Conservation (phyloP, 2,797 vertebrate species). For the Percopsis omiscomaycus region DNA sequence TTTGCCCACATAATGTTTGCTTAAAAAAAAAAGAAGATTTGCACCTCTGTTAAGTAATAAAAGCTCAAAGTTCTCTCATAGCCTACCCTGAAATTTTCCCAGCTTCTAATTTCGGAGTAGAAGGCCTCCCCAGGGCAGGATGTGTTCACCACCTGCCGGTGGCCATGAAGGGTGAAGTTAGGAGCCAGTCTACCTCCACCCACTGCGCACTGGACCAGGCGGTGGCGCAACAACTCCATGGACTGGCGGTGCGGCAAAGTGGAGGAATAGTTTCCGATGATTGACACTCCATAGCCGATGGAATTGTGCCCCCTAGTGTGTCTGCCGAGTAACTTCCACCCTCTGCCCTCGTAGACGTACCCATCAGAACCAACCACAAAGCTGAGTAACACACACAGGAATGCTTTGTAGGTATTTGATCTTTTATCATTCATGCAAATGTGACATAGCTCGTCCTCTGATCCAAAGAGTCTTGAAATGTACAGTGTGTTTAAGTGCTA, state of each 20-base stretch:
- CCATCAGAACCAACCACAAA: slow-evolving; percentile 89
- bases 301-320: slow-evolving; percentile 84
- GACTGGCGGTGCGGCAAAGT: slow-evolving; percentile 64
- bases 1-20: no score
- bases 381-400: slow-evolving; percentile 62
- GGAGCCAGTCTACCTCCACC: slow-evolving; percentile 58
- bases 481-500: no score
- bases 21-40: no score
- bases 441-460: no score
- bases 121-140: slow-evolving; percentile 82
- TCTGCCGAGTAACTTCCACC: slow-evolving; percentile 80
- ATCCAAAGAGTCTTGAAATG: no score
- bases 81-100: slow-evolving; percentile 78
- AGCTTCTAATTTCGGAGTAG: slow-evolving; percentile 80
- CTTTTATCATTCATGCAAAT: not conserved
- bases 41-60: no score
- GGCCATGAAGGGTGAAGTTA: slow-evolving; percentile 80
- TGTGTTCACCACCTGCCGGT: slow-evolving; percentile 83
- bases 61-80: not conserved
- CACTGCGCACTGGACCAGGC: slow-evolving; percentile 76
- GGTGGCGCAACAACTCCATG: slow-evolving; percentile 71
- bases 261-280: slow-evolving; percentile 83
- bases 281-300: slow-evolving; percentile 81
- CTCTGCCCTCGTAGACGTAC: slow-evolving; percentile 87
- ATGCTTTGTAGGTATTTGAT: not conserved